Percentiles rank a stretch among this genome's conserved stretches.
phyloP scores from a whole-genome alignment of 2,888 invertebrate species.

The Drosophila fungiperda region DNA sequence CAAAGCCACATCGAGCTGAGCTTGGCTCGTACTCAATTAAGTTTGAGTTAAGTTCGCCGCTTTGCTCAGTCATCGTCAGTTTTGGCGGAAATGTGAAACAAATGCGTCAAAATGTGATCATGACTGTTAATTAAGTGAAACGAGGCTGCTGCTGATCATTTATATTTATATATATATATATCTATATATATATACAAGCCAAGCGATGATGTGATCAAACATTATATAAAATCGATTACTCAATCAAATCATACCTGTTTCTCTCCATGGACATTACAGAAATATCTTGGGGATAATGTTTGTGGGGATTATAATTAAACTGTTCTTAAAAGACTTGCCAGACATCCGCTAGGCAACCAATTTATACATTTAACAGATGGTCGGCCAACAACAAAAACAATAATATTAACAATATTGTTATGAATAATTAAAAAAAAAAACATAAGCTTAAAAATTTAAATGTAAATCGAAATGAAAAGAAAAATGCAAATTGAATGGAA shows the following conservation, averaged over 20 bases:
- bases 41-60: slow-evolving; percentile 13
- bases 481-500: slow-evolving; percentile 26
- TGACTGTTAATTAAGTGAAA: slow-evolving; percentile 55
- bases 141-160: slow-evolving; percentile 30
- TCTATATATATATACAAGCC: slow-evolving; percentile 9
- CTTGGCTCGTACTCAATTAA: slow-evolving; percentile 31
- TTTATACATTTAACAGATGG: slow-evolving; percentile 16
- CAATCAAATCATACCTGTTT: slow-evolving; percentile 5
- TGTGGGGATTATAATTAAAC: neutral
- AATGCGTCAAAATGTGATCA: slow-evolving; percentile 52
- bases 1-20: slow-evolving; percentile 1
- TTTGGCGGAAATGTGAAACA: slow-evolving; percentile 53
- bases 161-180: neutral
- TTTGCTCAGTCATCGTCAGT: slow-evolving; percentile 13
- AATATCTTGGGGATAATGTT: slow-evolving; percentile 3
- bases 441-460: neutral
- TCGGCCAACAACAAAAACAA: slow-evolving; percentile 1
- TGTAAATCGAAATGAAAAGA: slow-evolving; percentile 16
- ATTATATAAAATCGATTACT: neutral
- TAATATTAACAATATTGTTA: slow-evolving; percentile 18
- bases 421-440: slow-evolving; percentile 5
- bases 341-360: neutral
- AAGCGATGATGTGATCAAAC: slow-evolving; percentile 39
- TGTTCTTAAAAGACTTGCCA: neutral
- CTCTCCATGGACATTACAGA: neutral